phyloP scores from a whole-genome alignment of 2,888 invertebrate species.

The Amphipoea lucens region DNA sequence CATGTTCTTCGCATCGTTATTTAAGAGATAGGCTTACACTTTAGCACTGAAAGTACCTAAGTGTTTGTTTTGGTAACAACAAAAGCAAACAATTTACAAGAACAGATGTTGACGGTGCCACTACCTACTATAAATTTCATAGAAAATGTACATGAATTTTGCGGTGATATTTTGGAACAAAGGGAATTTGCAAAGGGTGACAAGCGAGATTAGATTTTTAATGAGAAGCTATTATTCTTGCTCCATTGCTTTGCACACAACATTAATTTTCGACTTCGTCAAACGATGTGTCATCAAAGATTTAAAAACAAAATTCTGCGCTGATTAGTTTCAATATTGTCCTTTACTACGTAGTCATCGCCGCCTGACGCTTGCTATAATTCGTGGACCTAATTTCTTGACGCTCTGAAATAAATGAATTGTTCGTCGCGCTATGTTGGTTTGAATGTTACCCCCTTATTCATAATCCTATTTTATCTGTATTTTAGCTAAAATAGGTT shows the following conservation, averaged over 20 bases:
- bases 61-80: not conserved
- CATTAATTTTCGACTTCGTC: constrained; percentile 60
- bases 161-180: constrained; percentile 56
- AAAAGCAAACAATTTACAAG: constrained; percentile 8
- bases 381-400: constrained; percentile 36
- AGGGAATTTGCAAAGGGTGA: constrained; percentile 63
- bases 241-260: constrained; percentile 67
- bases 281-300: constrained; percentile 49
- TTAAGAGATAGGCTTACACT: not conserved
- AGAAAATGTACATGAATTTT: constrained; percentile 59
- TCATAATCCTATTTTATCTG: too few relatives aligned
- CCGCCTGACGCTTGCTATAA: constrained; percentile 20
- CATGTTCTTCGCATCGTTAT: not conserved
- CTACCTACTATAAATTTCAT: constrained; percentile 37
- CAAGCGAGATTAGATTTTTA: constrained; percentile 67
- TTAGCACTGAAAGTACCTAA: constrained; percentile 6
- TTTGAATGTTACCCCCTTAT: too few relatives aligned
- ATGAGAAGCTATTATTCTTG: constrained; percentile 67
- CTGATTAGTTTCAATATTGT: constrained; percentile 47
- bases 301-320: constrained; percentile 46
- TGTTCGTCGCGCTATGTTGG: constrained; percentile 8
- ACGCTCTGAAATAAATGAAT: constrained; percentile 6
- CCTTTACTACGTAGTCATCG: constrained; percentile 14
- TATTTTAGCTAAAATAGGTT: too few relatives aligned
- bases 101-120: constrained; percentile 33